phyloP scores from a whole-genome alignment of 1,140 invertebrate species.

The Mycetomoellerius zeteki region DNA sequence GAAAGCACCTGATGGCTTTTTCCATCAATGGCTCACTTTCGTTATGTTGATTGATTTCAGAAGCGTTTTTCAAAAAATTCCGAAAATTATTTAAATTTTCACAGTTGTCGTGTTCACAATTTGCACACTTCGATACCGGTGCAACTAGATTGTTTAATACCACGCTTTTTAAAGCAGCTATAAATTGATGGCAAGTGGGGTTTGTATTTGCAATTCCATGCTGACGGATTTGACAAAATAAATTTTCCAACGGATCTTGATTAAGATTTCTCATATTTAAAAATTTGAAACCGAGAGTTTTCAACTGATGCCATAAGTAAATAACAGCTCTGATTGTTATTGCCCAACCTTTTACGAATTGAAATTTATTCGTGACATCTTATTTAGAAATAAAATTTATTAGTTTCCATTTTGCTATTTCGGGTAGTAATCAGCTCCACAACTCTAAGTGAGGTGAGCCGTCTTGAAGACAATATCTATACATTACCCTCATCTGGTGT shows the following conservation, averaged over 20 bases:
- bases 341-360: not conserved
- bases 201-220: conserved; percentile 21
- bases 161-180: conserved; percentile 9
- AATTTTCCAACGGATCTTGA: conserved; percentile 11
- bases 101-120: conserved; percentile 1
- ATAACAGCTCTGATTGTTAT: not conserved
- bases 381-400: not conserved
- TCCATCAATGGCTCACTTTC: not conserved
- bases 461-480: not conserved
- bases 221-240: conserved; percentile 12
- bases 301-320: conserved; percentile 1
- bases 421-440: not conserved
- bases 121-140: not conserved
- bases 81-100: conserved; percentile 11
- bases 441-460: not conserved
- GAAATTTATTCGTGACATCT: conserved; percentile 6
- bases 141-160: not conserved
- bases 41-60: not conserved
- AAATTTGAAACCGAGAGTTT: not conserved
- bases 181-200: conserved; percentile 10
- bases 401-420: conserved; percentile 13
- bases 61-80: not conserved
- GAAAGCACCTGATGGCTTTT: too few relatives aligned
- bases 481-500: not conserved
- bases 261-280: conserved; percentile 11